Base-by-base conservation (phyloP, 1,140 invertebrate genomes). In the Drosophila ambigua region DNA sequence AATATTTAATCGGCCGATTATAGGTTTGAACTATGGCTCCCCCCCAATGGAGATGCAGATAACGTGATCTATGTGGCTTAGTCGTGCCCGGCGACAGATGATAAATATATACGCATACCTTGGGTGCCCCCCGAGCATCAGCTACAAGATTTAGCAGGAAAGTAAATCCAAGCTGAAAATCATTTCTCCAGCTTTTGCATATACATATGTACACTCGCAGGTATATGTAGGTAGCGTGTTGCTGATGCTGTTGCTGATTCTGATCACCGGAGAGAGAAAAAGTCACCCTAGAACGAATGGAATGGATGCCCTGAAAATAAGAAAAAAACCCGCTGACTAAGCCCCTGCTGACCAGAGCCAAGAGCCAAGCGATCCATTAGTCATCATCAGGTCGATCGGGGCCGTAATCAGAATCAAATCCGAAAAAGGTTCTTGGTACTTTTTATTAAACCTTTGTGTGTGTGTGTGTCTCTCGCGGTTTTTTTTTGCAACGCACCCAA, bases 311-410 rank as follows among this genome's bases (percentile, higher is more conserved):
- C 59, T 54, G 50, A 59, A 73, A 72, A 20, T 20, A 67, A 64
- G 41, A 41, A 66, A 65, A 68, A 81, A 85, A 81, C 73, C 73
- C 78, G 66, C 79, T 85, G 82, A 87, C 74, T 85, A 85, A 87
- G 72, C 50, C 54, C 24, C 20, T 48, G 23, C 59, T 43, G 35
- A 31, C 31, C 31, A 44, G 50, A 61, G 55, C 75, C 45, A 87
- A 77, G 73, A 80, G 64, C 52, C 63, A 1, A 20, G 20, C 20
- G 46, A 46, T 57, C 69, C 82, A 85, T 85, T 85, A 85, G 82
- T 85, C 82, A 85, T 85, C 82, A 85, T 85, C 82, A 82, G 77
- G 51, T 75, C 72, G 80, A 60, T 62, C 55, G 71, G 35, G 57
- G 54, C 44, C 65, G 50, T 69, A 69, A 69, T 69, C 35, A 28